Percentiles rank a stretch among this genome's conserved stretches.
Conservation (phyloP, 2,113 vertebrate genomes). For the Eurypyga helias region DNA sequence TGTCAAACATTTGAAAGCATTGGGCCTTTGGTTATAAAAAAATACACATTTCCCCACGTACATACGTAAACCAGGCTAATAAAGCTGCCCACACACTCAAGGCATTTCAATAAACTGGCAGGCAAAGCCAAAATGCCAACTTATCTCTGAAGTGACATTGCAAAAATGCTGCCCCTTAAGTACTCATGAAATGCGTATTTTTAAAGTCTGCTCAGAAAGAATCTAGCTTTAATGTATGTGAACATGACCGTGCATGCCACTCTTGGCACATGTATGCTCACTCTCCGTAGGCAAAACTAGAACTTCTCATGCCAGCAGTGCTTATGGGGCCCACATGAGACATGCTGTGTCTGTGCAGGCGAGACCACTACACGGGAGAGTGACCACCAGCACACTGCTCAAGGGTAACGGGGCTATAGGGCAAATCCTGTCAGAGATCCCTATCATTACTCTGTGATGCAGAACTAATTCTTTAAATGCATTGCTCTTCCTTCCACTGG, state of each 20-base stretch:
- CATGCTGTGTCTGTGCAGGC: neutral
- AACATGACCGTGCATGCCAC: fast-evolving
- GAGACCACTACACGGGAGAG: neutral
- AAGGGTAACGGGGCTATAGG: neutral
- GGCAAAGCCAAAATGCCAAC: neutral
- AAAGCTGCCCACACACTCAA: neutral
- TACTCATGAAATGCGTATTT: neutral
- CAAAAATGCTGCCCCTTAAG: neutral
- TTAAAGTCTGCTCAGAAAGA: neutral
- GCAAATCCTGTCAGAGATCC: neutral
- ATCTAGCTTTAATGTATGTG: neutral
- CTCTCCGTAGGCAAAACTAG: neutral
- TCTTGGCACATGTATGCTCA: fast-evolving
- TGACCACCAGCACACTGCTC: neutral
- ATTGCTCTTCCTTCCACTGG: neutral
- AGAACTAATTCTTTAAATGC: neutral
- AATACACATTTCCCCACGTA: neutral
- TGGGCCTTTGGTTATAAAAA: neutral
- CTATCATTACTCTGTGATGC: neutral
- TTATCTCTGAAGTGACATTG: neutral
- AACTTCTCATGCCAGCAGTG: neutral
- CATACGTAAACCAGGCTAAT: neutral
- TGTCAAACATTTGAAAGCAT: neutral
- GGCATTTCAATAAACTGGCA: neutral
- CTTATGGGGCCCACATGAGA: fast-evolving